Evolutionary conservation across 2,888 invertebrate species (phyloP), one percentile per base, ranked within the genome.

Genomic region (Melanotus villosus): DNA sequence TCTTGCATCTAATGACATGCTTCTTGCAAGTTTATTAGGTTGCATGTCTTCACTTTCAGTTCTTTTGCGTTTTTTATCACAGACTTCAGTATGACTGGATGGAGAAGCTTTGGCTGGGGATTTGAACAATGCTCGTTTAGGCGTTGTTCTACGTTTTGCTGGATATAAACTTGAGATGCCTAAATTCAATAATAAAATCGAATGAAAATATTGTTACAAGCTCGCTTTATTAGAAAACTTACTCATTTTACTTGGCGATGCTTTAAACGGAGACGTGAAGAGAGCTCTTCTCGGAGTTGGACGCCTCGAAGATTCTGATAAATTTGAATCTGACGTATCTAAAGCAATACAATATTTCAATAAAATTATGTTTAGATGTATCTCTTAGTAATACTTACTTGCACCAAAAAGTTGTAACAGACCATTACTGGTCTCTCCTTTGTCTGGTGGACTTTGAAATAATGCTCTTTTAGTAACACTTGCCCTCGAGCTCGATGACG

Each of bases 361-460:
- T n/a, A n/a, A n/a, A n/a, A n/a, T n/a, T n/a, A n/a, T n/a, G n/a
- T n/a, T n/a, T n/a, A n/a, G n/a, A n/a, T n/a, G n/a, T n/a, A n/a
- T n/a, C n/a, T n/a, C n/a, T n/a, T n/a, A 14, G 16, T 16, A 12
- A 6, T n/a, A 18, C 21, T 43, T 59, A 66, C 66, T 59, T 16
- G 59, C 26, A 19, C 50, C 38, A 36, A 59, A 52, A 9, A 50
- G 12, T 16, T 36, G 36, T 32, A 65, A 36, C 19, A 59, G 18
- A 57, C 56, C 47, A 52, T 54, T 70, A 26, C 21, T 62, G 16
- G 36, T 32, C 1, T 54, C 38, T 34, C 41, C 65, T 56, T 70
- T 74, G 47, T 75, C 72, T 57, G 80, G 88, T 1, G 93, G 93
- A 80, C 93, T 93, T 76, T 92, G 89, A 76, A 94, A 94, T 1